A percentile compares a stretch with the other conserved stretches of the same genome.
Evolutionary conservation across 35 echinoderm and acorn worm genomes (phyloP).

Genomic region (Hemicentrotus pulcherrimus): DNA sequence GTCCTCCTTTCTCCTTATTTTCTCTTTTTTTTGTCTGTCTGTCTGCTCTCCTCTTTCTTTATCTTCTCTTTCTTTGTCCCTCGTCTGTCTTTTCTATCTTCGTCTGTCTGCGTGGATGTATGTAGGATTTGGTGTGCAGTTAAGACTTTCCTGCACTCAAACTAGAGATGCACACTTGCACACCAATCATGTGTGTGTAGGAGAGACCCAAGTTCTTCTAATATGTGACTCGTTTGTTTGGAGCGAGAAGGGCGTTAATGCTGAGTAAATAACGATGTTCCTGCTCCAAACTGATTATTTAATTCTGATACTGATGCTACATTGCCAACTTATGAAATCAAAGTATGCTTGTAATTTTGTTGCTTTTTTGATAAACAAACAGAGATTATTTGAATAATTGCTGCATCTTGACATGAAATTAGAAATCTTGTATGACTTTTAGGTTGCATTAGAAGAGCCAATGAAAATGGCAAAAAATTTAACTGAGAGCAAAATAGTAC

Average conservation of each 20-base stretch:
- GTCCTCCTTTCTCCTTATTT: too few species aligned
- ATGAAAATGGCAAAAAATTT: neutral
- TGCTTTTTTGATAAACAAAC: neutral
- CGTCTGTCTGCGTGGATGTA: neutral
- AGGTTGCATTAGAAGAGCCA: neutral
- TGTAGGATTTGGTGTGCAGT: too few species aligned
- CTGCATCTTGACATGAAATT: neutral
- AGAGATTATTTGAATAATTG: neutral
- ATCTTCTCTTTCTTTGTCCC: neutral
- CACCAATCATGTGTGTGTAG: too few species aligned
- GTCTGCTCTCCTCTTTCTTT: neutral
- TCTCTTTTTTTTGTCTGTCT: too few species aligned
- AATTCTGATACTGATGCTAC: neutral
- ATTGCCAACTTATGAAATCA: neutral
- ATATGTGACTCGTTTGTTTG: too few species aligned
- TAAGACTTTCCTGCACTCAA: too few species aligned
- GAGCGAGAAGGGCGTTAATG: too few species aligned
- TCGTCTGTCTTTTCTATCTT: neutral
- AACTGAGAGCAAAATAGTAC: conserved; percentile 3
- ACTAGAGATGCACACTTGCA: too few species aligned
- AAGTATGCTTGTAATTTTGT: neutral
- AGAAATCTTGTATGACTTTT: neutral
- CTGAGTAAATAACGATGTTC: too few species aligned
- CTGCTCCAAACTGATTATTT: too few species aligned
- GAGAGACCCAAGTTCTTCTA: too few species aligned